Conservation (phyloP, 1,140 invertebrate genomes). For the Camponotus floridanus region DNA sequence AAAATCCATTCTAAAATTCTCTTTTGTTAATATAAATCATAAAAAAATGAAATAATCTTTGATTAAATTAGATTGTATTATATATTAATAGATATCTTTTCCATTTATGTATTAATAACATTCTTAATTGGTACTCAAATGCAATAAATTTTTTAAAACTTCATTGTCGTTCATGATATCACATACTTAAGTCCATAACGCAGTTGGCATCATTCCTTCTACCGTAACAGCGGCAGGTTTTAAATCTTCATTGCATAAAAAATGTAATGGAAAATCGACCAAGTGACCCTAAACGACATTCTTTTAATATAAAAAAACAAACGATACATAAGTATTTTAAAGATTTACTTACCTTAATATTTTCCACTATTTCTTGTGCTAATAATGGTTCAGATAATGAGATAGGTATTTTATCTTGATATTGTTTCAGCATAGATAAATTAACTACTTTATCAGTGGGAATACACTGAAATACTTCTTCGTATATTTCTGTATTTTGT, state of each 20-base stretch:
- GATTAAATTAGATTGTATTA: not conserved
- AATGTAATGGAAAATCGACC: slow-evolving; percentile 94
- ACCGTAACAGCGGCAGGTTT: slow-evolving; percentile 92
- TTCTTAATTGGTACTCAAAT: slow-evolving; percentile 14
- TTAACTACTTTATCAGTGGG: slow-evolving; percentile 92
- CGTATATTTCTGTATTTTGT: slow-evolving; percentile 94
- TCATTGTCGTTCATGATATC: not conserved
- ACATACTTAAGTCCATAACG: slow-evolving; percentile 90
- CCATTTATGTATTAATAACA: not conserved
- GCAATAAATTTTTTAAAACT: not conserved
- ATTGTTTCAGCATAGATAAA: slow-evolving; percentile 91
- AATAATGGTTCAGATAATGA: slow-evolving; percentile 89
- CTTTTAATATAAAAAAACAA: not conserved
- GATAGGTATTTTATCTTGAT: slow-evolving; percentile 89
- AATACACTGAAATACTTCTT: slow-evolving; percentile 95
- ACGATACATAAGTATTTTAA: not conserved
- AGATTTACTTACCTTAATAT: slow-evolving; percentile 88
- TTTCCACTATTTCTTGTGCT: slow-evolving; percentile 90
- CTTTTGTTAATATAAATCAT: too few species aligned
- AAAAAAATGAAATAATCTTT: not conserved
- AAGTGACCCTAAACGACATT: slow-evolving; percentile 90
- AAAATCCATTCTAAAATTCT: too few species aligned
- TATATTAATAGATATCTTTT: not conserved
- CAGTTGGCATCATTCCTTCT: slow-evolving; percentile 93
- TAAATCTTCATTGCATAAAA: slow-evolving; percentile 93